Evolutionary conservation across 2,113 vertebrate species (phyloP), one percentile per base, ranked within the genome.

Genomic region (Glaucomys volans): DNA sequence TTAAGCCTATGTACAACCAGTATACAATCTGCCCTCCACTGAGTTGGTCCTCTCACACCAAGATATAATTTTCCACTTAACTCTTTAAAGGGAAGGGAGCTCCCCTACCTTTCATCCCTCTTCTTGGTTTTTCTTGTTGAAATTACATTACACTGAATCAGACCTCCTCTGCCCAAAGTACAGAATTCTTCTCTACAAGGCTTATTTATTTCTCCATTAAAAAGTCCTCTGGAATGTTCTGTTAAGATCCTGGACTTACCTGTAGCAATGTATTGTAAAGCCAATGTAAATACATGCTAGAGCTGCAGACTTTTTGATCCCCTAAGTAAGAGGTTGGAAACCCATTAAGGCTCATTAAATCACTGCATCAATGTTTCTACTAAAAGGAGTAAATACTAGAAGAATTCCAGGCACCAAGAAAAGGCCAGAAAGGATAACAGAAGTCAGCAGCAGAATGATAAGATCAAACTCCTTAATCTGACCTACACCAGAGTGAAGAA

Each of bases 401-500:
- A 82, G 42, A 85, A 84, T 90, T 69, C 22, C 42, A 72, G 87
- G 66, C 37, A 67, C 44, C 26, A 8, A 62, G 6, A 2, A 7
- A 90, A 91, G 82, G n/a, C 89, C 57, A 66, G 64, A 24, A 81
- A 7, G 11, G 67, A 35, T 79, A 57, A 71, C 44, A 66, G 0
- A 50, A 59, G 30, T 75, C 90, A 90, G 22, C 22, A 76, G 7
- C 24, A 80, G 71, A 86, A 64, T 72, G 88, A 91, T 89, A 75
- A 57, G 30, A 57, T 77, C 64, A 84, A 9, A 66, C 50, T 92
- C 32, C 44, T 87, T 92, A 87, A 91, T 82, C 72, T 90, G 74
- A 93, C 59, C 50, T 94, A 59, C 14, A 52, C 42, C 42, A n/a
- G 20, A 30, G 59, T 85, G 81, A 92, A 92, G 52, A 95, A 95